Evolutionary conservation across 2,797 vertebrate species (phyloP).

Genomic region (Erpetoichthys calabaricus): DNA sequence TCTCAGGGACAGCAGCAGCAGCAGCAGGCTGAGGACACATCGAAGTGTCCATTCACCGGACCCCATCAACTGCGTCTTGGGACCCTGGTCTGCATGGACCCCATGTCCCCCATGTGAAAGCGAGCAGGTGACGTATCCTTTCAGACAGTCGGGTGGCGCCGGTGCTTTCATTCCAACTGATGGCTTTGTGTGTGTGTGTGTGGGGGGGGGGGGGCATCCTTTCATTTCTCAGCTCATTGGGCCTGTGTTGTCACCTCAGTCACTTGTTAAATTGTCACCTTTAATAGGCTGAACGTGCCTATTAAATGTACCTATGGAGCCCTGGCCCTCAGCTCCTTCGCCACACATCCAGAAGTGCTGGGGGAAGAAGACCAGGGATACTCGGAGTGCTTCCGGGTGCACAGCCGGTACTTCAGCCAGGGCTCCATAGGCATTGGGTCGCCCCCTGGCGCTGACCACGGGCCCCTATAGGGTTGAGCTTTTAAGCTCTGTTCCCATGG

Average conservation of each 20-base stretch:
- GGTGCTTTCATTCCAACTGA: neutral
- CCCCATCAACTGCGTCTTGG: constrained; percentile 57
- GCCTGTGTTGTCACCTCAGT: no score
- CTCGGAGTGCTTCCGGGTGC: no score
- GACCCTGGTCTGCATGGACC: constrained; percentile 72
- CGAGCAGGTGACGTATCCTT: constrained; percentile 2
- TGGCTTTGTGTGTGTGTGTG: neutral
- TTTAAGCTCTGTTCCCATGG: no score
- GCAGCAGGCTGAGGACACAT: constrained; percentile 14
- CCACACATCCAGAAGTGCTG: no score
- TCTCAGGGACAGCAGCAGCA: constrained; percentile 5
- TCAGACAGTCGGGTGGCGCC: neutral
- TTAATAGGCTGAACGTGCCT: neutral
- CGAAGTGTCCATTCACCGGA: constrained; percentile 24
- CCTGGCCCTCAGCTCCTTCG: no score
- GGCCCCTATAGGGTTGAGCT: no score
- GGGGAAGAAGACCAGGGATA: no score
- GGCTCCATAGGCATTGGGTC: no score
- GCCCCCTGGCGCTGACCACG: no score
- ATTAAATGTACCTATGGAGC: no score
- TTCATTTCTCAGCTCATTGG: no score
- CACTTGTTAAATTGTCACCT: neutral
- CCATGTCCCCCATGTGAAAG: constrained; percentile 68
- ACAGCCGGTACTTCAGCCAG: no score
- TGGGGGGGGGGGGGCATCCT: neutral